These are phyloP conservation scores for Scortum barcoo DNA, from an alignment of 2,113 vertebrate species.

Conservation along the genomic window DNA sequence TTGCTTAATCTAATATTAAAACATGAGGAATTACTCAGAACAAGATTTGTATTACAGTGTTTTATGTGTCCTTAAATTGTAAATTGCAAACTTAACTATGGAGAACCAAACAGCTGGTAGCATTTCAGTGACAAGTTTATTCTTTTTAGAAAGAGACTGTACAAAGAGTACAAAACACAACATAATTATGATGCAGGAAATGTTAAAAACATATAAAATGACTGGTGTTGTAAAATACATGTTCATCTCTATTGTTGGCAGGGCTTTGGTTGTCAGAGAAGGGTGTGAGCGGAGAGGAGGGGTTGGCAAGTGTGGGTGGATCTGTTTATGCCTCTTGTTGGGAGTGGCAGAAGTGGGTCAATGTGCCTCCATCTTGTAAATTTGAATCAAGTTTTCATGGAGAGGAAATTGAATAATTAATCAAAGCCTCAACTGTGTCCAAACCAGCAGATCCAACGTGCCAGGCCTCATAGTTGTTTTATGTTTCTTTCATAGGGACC, in stretches of 20 bases:
- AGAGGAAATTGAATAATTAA: conserved; percentile 71
- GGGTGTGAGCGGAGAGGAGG: conserved; percentile 7
- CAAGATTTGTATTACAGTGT: background rate
- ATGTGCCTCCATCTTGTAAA: conserved; percentile 41
- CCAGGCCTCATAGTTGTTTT: background rate
- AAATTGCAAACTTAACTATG: no score
- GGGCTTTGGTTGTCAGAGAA: background rate
- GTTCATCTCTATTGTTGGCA: background rate
- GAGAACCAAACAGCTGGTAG: background rate
- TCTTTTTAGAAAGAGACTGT: background rate
- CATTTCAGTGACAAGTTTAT: background rate
- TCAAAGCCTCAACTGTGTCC: conserved; percentile 52
- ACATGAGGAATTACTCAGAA: background rate
- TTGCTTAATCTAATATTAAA: background rate
- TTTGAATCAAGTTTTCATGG: conserved; percentile 55
- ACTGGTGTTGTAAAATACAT: background rate
- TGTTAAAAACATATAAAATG: no score
- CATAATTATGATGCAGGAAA: background rate
- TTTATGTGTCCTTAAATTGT: background rate
- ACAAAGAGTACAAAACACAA: background rate
- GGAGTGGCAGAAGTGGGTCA: conserved; percentile 75
- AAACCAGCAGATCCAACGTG: conserved; percentile 8
- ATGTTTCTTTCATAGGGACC: conserved; percentile 9
- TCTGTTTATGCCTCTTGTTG: conserved; percentile 32
- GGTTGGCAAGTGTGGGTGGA: background rate